A percentile compares a stretch with the other conserved stretches of the same genome.
Conservation (phyloP, 2,888 invertebrate species). For the Nymphalis polychloros region DNA sequence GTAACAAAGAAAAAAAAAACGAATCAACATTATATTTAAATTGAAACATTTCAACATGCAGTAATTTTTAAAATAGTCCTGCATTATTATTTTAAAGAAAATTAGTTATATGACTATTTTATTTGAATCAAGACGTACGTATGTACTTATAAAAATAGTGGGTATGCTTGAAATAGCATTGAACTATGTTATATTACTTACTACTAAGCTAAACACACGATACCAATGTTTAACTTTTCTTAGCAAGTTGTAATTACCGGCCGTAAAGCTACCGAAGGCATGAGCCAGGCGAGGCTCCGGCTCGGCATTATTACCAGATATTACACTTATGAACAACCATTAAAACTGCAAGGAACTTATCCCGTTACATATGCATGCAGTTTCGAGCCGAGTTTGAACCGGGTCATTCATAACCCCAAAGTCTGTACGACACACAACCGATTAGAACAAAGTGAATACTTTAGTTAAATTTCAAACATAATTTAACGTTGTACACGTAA, state of each 20-base stretch:
- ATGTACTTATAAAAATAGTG: background rate
- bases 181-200: too few species aligned
- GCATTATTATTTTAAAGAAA: too few species aligned
- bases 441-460: constrained; percentile 18
- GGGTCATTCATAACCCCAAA: constrained; percentile 62
- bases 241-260: constrained; percentile 33
- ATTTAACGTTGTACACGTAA: too few species aligned
- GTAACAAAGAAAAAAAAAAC: too few species aligned
- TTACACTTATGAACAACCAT: constrained; percentile 77
- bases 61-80: too few species aligned
- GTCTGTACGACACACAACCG: constrained; percentile 47
- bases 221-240: constrained; percentile 18
- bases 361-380: constrained; percentile 72
- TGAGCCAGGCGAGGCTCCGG: constrained; percentile 41
- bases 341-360: constrained; percentile 69
- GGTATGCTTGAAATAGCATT: background rate
- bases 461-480: constrained; percentile 7
- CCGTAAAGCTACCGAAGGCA: constrained; percentile 45
- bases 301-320: constrained; percentile 67
- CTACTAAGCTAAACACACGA: background rate
- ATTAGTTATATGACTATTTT: too few species aligned
- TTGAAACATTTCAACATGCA: too few species aligned
- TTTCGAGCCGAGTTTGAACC: constrained; percentile 51
- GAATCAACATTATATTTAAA: too few species aligned
- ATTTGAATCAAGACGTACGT: too few species aligned